Base-by-base conservation (phyloP, 2,113 vertebrate genomes). In the Syngnathus typhle region DNA sequence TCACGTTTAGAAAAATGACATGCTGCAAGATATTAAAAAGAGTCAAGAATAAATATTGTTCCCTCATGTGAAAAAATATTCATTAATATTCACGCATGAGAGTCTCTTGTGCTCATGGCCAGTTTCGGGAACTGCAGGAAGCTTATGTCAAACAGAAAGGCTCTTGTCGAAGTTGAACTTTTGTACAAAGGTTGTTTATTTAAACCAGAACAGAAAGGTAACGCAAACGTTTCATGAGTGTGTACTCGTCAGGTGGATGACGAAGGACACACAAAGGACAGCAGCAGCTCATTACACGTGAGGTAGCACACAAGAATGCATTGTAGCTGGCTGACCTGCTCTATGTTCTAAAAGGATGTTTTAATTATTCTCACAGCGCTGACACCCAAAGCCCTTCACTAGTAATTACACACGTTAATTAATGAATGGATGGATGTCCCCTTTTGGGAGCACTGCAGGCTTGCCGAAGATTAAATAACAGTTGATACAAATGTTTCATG, bases 1-100 rank as follows among this genome's bases (percentile, higher is more conserved):
- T 66, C 73, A 75, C 69, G 72, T 83, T 87, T 82, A 79, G 74
- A 60, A 85, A 88, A 79, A 89, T 89, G 71, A 84, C 88, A 84
- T 89, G 82, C 87, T 91, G 82, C 41, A 82, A 70, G 21, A 21
- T n/a, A 21, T 52, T 21, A 67, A 79, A 78, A 18, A 64, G 16
- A n/a, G 27, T 32, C 3, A 49, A 49, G 36, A 13, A n/a, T 6
- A n/a, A 6, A 62, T 32, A 60, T 36, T 3, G 13, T 58, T 36
- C 27, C 32, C 13, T 27, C 32, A 5, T 10, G 54, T 32, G 6
- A 15, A 32, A 47, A 47, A 47, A 47, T 13, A 58, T 36, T 36
- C 19, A 6, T 39, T 13, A 21, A 21, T 5, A 41, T n/a, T 23
- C 27, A 23, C 27, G n/a, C n/a, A 7, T n/a, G 16, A 18, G 3